Conservation (phyloP, 2,113 vertebrate genomes). For the Notarius quadriscutis region DNA sequence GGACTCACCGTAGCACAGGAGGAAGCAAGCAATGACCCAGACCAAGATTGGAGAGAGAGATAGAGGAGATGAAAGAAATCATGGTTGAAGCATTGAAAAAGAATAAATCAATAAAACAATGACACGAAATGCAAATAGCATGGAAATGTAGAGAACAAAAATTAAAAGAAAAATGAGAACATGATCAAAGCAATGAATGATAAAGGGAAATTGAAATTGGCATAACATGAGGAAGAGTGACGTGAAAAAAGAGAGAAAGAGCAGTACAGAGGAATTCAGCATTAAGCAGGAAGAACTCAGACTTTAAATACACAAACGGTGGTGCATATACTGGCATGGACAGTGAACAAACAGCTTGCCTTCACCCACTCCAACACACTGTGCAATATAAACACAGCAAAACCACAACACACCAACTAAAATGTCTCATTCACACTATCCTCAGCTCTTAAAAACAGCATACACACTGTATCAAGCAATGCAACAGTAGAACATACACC, state of each 20-base stretch:
- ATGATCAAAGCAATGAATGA: background rate
- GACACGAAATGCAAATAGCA: slow-evolving; percentile 13
- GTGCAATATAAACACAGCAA: slow-evolving; percentile 3
- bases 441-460: background rate
- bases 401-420: slow-evolving; percentile 16
- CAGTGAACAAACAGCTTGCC: slow-evolving; percentile 30
- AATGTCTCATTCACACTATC: background rate
- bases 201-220: slow-evolving; percentile 6
- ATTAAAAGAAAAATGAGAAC: background rate
- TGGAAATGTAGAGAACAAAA: background rate
- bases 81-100: slow-evolving; percentile 29
- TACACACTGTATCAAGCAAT: slow-evolving; percentile 8
- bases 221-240: slow-evolving; percentile 31
- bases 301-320: slow-evolving; percentile 19
- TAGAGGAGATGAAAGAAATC: slow-evolving; percentile 31
- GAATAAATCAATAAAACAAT: slow-evolving; percentile 23
- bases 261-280: slow-evolving; percentile 41
- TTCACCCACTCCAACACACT: slow-evolving; percentile 20
- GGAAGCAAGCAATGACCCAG: slow-evolving; percentile 83
- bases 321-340: slow-evolving; percentile 17
- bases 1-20: slow-evolving; percentile 87
- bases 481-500: slow-evolving; percentile 21
- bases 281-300: slow-evolving; percentile 25
- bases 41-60: slow-evolving; percentile 69
- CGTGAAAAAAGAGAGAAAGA: slow-evolving; percentile 46